Conservation (phyloP, 2,888 invertebrate genomes). For the Dynastes tityus region DNA sequence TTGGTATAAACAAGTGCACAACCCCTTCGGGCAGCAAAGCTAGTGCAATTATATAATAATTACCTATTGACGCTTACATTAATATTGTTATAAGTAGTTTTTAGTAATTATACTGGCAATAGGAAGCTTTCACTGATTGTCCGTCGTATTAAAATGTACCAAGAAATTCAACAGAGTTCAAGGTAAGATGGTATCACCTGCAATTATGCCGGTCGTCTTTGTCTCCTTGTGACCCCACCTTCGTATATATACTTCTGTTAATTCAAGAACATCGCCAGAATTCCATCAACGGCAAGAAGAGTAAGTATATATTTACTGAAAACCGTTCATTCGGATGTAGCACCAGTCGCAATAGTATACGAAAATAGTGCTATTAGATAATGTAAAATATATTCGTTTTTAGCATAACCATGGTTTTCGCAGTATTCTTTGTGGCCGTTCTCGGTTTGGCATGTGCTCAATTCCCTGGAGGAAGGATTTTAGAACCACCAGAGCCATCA, state of each 20-base stretch:
- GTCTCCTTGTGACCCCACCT: conserved; percentile 59
- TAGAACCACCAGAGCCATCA: conserved; percentile 85
- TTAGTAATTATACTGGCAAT: conserved; percentile 28
- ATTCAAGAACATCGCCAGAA: conserved; percentile 54
- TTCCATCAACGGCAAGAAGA: conserved; percentile 50
- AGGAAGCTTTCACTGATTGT: conserved; percentile 58
- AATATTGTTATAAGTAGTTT: conserved; percentile 24
- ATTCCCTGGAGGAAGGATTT: conserved; percentile 83
- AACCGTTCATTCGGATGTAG: neutral
- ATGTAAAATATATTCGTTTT: conserved; percentile 22
- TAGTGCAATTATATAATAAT: conserved; percentile 35
- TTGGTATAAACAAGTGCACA: conserved; percentile 23
- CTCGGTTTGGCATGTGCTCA: conserved; percentile 76
- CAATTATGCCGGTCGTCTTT: conserved; percentile 57
- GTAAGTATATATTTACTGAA: conserved; percentile 48
- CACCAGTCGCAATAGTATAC: too few relatives aligned
- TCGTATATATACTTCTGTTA: conserved; percentile 58
- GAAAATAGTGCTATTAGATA: too few relatives aligned
- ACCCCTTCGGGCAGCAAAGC: conserved; percentile 19
- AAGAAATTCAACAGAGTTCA: conserved; percentile 59
- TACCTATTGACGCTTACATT: conserved; percentile 5
- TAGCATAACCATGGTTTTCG: conserved; percentile 56
- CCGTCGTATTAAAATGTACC: conserved; percentile 50
- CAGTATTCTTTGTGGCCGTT: conserved; percentile 67
- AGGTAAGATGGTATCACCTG: conserved; percentile 59